Conservation (phyloP, 2,888 invertebrate genomes). For the Neoitamus cyanurus region DNA sequence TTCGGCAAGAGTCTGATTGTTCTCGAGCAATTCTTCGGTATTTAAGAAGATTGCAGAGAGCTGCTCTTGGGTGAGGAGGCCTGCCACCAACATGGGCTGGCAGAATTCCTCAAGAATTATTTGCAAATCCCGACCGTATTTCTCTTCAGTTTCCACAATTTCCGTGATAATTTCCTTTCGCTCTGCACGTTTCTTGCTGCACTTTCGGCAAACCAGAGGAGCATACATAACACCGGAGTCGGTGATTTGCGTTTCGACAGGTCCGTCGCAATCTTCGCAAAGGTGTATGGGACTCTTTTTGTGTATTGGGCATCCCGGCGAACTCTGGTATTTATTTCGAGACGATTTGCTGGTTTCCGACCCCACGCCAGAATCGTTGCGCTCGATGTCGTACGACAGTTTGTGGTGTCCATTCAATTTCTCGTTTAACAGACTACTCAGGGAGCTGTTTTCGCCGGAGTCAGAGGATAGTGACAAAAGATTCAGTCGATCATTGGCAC, state of each 20-base stretch:
- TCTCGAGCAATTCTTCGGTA: slow-evolving; percentile 90
- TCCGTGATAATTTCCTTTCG: slow-evolving; percentile 94
- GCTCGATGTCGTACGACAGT: slow-evolving; percentile 76
- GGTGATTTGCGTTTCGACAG: slow-evolving; percentile 80
- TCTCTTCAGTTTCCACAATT: slow-evolving; percentile 95
- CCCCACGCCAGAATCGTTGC: slow-evolving; percentile 93
- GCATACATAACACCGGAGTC: slow-evolving; percentile 79
- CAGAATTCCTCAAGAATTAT: slow-evolving; percentile 94
- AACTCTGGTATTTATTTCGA: slow-evolving; percentile 77
- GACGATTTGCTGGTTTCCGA: slow-evolving; percentile 91
- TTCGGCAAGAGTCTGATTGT: slow-evolving; percentile 86
- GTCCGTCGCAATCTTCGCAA: slow-evolving; percentile 89
- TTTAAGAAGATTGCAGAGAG: slow-evolving; percentile 92
- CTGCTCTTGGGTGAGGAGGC: slow-evolving; percentile 90
- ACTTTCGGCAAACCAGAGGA: slow-evolving; percentile 87
- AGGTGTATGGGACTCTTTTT: slow-evolving; percentile 74
- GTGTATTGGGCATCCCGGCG: slow-evolving; percentile 68
- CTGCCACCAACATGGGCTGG: slow-evolving; percentile 92
- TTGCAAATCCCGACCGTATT: slow-evolving; percentile 91
- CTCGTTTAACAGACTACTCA: slow-evolving; percentile 71
- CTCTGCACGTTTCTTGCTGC: slow-evolving; percentile 87
- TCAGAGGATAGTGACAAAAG: slow-evolving; percentile 85
- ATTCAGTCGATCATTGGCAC: slow-evolving; percentile 77
- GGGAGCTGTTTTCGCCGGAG: slow-evolving; percentile 85
- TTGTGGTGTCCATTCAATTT: slow-evolving; percentile 69